phyloP scores from a whole-genome alignment of 1,140 invertebrate genomes.

The Brachionus koreanus region DNA sequence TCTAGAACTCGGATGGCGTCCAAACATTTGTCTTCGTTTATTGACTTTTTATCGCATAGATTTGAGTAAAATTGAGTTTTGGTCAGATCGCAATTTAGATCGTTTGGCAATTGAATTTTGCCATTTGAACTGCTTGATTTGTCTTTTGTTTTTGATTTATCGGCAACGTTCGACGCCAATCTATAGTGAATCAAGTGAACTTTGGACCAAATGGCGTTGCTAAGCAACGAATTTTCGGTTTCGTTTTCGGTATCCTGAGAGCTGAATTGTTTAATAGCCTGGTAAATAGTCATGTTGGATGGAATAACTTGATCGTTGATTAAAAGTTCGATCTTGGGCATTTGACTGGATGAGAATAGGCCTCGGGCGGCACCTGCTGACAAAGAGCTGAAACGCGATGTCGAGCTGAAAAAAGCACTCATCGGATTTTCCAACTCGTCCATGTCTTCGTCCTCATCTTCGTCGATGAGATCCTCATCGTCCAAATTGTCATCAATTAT shows the following conservation, averaged over 20 bases:
- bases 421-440: constrained; percentile 58
- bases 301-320: constrained; percentile 89
- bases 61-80: background rate
- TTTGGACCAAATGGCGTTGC: constrained; percentile 67
- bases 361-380: constrained; percentile 18
- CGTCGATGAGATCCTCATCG: constrained; percentile 49
- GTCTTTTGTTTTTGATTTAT: background rate
- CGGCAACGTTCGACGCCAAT: background rate
- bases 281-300: constrained; percentile 98
- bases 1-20: constrained; percentile 83
- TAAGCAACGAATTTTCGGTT: constrained; percentile 65
- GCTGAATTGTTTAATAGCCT: constrained; percentile 90
- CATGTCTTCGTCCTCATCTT: constrained; percentile 58
- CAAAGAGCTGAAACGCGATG: constrained; percentile 32
- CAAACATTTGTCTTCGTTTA: constrained; percentile 69
- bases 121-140: background rate
- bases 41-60: background rate
- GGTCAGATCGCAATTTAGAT: background rate
- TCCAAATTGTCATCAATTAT: constrained; percentile 36
- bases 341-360: background rate
- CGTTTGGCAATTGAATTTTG: background rate
- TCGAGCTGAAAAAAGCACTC: constrained; percentile 39
- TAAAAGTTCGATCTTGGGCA: constrained; percentile 88
- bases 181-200: constrained; percentile 30
- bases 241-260: constrained; percentile 60